Conservation (phyloP, 2,113 vertebrate genomes). For the Ictalurus punctatus region DNA sequence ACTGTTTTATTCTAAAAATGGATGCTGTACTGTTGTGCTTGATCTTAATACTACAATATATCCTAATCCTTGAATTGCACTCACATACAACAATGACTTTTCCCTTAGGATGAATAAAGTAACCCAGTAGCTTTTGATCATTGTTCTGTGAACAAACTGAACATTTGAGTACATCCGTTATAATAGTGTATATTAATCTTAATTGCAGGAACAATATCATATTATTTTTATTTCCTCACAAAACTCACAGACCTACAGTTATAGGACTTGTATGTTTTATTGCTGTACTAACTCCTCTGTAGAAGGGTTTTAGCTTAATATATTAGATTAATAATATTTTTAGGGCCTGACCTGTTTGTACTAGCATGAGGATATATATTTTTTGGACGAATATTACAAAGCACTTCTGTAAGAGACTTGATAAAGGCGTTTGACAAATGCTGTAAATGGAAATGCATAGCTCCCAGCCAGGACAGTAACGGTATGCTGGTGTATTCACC, state of each 20-base stretch:
- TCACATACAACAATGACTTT: background rate
- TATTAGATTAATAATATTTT: background rate
- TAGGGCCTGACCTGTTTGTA: background rate
- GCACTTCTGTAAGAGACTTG: background rate
- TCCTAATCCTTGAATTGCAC: background rate
- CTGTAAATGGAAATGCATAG: background rate
- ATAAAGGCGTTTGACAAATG: background rate
- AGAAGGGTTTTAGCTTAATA: background rate
- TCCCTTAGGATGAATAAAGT: background rate
- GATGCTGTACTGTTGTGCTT: background rate
- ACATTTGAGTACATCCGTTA: background rate
- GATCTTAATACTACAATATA: background rate
- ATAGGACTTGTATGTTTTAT: background rate
- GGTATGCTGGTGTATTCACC: conserved; percentile 18
- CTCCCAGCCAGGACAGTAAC: background rate
- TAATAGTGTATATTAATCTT: background rate
- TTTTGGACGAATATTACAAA: background rate
- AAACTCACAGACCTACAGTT: background rate
- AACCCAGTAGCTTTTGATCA: background rate
- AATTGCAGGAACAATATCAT: conserved; percentile 1
- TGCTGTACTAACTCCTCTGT: background rate
- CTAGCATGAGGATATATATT: background rate
- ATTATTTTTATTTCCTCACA: background rate
- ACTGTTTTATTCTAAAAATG: background rate
- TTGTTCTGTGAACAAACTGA: background rate